phyloP scores from a whole-genome alignment of 2,797 vertebrate species.

The Diceros bicornis region DNA sequence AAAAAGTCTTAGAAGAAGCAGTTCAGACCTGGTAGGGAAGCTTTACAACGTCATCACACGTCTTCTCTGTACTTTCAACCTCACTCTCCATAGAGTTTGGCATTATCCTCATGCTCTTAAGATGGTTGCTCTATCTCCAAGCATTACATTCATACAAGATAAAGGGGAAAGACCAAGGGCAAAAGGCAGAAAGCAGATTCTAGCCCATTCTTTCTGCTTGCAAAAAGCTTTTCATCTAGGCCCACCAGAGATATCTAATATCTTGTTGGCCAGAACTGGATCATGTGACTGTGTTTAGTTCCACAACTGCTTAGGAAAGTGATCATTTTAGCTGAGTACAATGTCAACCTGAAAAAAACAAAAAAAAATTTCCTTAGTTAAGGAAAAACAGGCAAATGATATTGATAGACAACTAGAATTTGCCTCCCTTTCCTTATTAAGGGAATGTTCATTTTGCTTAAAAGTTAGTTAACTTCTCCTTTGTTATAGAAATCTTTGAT shows the following conservation, averaged over 20 bases:
- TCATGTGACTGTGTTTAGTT: neutral
- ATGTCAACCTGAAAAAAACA: neutral
- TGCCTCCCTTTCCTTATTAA: neutral
- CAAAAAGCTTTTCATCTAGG: neutral
- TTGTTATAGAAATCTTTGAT: neutral
- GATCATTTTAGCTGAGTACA: neutral
- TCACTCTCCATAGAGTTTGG: neutral
- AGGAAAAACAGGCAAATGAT: neutral
- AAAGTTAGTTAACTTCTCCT: neutral
- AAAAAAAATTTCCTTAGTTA: neutral
- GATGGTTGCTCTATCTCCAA: neutral
- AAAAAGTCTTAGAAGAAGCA: neutral
- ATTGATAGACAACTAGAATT: neutral
- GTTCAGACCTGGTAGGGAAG: neutral
- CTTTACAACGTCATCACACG: neutral
- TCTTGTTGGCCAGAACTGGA: neutral
- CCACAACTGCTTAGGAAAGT: neutral
- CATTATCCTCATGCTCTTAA: neutral
- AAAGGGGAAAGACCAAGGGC: neutral
- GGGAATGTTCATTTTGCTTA: neutral
- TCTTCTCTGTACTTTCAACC: neutral
- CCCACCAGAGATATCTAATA: neutral
- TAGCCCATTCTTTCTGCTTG: neutral
- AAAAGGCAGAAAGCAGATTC: neutral
- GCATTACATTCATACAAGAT: neutral